These are phyloP conservation scores for Vulpes lagopus DNA, from an alignment of 2,113 vertebrate species.

Conservation along the genomic window DNA sequence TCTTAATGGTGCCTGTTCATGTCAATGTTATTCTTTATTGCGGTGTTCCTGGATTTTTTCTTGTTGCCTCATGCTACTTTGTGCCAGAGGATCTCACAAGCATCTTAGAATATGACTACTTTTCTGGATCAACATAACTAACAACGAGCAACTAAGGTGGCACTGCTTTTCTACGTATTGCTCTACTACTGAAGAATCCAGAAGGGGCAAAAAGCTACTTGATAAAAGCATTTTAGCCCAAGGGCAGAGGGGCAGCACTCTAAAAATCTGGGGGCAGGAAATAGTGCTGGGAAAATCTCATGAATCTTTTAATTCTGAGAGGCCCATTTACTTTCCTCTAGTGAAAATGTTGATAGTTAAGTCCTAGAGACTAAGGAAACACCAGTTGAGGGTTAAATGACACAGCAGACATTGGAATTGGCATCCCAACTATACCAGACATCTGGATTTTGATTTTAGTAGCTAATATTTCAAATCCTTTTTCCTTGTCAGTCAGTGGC, in stretches of 20 bases:
- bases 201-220: not conserved
- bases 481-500: not conserved
- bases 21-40: conserved; percentile 61
- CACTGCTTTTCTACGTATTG: not conserved
- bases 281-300: not conserved
- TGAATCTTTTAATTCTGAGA: conserved; percentile 49
- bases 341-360: conserved; percentile 39
- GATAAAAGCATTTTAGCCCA: not conserved
- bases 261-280: not conserved
- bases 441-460: conserved; percentile 28
- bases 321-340: not conserved
- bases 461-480: conserved; percentile 14
- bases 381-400: not conserved
- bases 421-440: not conserved
- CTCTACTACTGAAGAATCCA: conserved; percentile 41
- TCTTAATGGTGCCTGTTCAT: conserved; percentile 32
- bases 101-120: conserved; percentile 46
- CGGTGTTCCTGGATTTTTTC: conserved; percentile 47
- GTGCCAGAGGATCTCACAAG: conserved; percentile 19
- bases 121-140: conserved; percentile 53
- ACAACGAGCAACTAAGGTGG: conserved; percentile 18
- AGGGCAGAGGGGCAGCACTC: not conserved
- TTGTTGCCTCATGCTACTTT: conserved; percentile 59
- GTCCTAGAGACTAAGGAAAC: not conserved
- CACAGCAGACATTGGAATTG: not conserved